These are phyloP conservation scores for Amblyraja radiata DNA, from an alignment of 2,797 vertebrate species.

Conservation along the genomic window DNA sequence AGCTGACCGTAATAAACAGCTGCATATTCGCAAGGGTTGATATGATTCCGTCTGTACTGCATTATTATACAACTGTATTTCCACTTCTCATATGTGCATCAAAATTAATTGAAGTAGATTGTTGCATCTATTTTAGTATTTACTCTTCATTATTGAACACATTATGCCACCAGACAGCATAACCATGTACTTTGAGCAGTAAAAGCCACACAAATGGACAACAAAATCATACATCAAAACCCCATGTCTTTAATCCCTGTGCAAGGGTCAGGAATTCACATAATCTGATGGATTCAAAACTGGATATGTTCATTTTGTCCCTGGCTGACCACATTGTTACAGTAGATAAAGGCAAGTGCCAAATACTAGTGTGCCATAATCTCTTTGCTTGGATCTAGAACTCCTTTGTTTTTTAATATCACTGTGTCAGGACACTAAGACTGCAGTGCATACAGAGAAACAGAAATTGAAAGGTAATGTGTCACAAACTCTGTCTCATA, in stretches of 20 bases:
- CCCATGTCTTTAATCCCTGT: neutral
- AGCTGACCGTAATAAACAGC: neutral
- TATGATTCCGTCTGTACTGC: neutral
- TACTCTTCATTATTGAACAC: neutral
- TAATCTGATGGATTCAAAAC: neutral
- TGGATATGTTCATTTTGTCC: neutral
- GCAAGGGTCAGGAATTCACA: neutral
- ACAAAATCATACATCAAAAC: neutral
- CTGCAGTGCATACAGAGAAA: neutral
- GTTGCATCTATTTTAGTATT: neutral
- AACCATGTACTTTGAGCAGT: neutral
- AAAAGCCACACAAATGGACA: neutral
- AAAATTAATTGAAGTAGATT: neutral
- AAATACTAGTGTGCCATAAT: neutral
- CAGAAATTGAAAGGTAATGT: neutral
- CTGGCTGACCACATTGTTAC: neutral
- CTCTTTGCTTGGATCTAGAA: neutral
- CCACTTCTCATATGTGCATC: neutral
- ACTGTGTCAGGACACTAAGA: neutral
- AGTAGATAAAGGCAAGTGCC: too few relatives aligned
- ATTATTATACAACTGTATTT: neutral
- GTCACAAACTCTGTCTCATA: neutral
- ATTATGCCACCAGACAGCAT: neutral
- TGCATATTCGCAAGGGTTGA: neutral
- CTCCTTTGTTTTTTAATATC: neutral